Evolutionary conservation across 2,113 vertebrate genomes (phyloP).

Genomic region (Aptenodytes forsteri): DNA sequence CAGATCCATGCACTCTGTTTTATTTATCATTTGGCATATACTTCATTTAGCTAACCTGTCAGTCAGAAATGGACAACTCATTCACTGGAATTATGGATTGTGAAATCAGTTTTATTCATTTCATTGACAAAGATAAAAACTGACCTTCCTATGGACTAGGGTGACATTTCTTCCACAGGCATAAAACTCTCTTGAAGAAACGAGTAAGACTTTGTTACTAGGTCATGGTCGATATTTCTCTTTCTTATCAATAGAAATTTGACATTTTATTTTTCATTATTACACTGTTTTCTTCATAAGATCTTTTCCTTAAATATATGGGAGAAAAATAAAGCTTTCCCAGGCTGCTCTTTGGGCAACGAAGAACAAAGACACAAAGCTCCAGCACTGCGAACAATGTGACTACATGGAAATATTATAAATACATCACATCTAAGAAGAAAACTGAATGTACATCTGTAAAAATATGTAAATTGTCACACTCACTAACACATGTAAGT

Average conservation of each 20-base stretch:
- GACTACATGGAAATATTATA: not conserved
- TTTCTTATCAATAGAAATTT: not conserved
- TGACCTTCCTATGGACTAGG: not conserved
- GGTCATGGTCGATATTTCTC: not conserved
- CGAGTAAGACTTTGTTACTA: not conserved
- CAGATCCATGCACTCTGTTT: not conserved
- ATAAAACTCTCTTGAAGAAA: not conserved
- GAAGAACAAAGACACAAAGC: not conserved
- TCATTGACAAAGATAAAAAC: not conserved
- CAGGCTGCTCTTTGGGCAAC: not conserved
- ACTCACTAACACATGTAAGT: not conserved
- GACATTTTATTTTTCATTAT: not conserved
- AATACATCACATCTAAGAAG: not conserved
- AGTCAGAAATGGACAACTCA: not conserved
- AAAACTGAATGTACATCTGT: not conserved
- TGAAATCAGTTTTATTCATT: not conserved
- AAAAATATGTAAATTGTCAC: not conserved
- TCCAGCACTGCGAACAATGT: not conserved
- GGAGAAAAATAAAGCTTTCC: not conserved
- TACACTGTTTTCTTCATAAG: not conserved
- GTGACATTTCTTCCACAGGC: not conserved
- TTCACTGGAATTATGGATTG: not conserved
- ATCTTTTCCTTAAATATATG: not conserved
- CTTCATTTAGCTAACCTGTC: not conserved
- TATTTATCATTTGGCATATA: not conserved